These are phyloP conservation scores for Pardalotus punctatus DNA, from an alignment of 2,113 vertebrate species.

Conservation along the genomic window DNA sequence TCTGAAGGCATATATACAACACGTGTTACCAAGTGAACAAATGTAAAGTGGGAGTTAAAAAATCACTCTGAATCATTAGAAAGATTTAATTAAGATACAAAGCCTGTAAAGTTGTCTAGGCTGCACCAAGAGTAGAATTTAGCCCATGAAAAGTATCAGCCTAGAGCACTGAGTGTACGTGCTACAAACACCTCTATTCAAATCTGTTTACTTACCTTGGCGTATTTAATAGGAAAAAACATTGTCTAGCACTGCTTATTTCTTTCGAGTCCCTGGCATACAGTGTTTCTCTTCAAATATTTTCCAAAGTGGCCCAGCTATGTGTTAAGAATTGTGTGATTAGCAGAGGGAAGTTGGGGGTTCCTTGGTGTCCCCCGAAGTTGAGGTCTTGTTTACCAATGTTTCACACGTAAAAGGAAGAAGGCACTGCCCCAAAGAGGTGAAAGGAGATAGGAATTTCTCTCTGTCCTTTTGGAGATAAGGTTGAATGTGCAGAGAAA, in stretches of 20 bases:
- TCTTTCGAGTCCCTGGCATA: not conserved
- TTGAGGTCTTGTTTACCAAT: not conserved
- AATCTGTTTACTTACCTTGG: not conserved
- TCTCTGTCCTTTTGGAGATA: not conserved
- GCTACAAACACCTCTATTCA: not conserved
- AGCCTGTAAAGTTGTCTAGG: not conserved
- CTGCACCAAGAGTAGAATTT: not conserved
- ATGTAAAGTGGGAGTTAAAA: constrained; percentile 47
- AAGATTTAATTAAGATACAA: constrained; percentile 64
- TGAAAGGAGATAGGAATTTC: not conserved
- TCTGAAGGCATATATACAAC: constrained; percentile 25
- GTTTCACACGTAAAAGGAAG: not conserved
- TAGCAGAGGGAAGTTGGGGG: not conserved
- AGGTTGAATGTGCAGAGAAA: not conserved
- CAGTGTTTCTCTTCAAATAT: not conserved
- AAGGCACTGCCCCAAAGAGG: not conserved
- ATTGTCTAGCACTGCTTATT: not conserved
- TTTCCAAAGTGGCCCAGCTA: not conserved
- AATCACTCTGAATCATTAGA: constrained; percentile 50
- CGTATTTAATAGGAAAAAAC: not conserved
- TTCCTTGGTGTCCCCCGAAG: not conserved
- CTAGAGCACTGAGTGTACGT: not conserved
- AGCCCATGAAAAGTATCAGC: not conserved
- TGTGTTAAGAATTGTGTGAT: not conserved
- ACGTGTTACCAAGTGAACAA: not conserved